Conservation (phyloP, 2,113 vertebrate genomes). For the Lagopus muta region DNA sequence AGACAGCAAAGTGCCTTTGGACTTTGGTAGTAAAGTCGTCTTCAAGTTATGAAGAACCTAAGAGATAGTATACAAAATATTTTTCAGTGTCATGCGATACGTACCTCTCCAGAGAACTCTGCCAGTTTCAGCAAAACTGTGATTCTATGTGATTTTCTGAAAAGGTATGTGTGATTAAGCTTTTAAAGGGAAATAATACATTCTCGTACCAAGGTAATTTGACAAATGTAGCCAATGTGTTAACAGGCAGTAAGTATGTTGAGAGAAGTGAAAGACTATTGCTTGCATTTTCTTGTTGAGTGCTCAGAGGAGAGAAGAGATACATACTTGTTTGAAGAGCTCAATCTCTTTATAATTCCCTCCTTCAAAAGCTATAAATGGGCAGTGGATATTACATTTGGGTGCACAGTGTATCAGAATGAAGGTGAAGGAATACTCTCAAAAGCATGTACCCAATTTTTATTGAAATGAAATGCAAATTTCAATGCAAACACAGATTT, state of each 20-base stretch:
- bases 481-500: too few relatives aligned
- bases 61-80: neutral
- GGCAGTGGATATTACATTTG: neutral
- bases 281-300: neutral
- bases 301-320: neutral
- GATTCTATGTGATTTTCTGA: neutral
- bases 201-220: neutral
- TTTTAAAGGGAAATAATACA: neutral
- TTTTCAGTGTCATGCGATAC: neutral
- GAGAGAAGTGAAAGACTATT: neutral
- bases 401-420: neutral
- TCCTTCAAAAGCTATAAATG: neutral
- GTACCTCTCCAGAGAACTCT: neutral
- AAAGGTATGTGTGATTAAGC: neutral
- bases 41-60: neutral
- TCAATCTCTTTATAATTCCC: neutral
- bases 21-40: neutral
- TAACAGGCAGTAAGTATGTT: neutral
- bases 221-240: neutral
- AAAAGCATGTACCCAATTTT: neutral
- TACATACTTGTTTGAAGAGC: neutral
- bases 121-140: neutral
- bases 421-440: neutral
- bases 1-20: neutral
- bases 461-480: neutral